Evolutionary conservation across 2,113 vertebrate genomes (phyloP), one percentile per base, ranked within the genome.

Genomic region (Apodemus speciosus): DNA sequence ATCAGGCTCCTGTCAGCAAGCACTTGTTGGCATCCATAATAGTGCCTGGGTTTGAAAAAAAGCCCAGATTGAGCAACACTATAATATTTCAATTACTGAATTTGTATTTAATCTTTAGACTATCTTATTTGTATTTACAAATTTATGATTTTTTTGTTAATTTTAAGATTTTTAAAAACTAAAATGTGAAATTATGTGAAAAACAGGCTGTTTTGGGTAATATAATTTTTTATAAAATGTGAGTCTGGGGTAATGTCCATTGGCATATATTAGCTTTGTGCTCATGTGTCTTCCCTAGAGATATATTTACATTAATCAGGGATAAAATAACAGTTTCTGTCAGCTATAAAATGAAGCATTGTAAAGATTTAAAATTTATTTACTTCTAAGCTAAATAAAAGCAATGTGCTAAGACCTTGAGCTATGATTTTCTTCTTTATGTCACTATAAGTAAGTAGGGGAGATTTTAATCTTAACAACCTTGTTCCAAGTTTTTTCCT

Each of bases 81-180:
- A 14, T 30, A 75, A 30, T 8, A 4, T 46, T 32, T 20, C 6
- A 4, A n/a, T 60, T 7, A 38, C 38, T 10, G 0, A 0, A 49
- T 43, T 88, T 58, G 9, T 40, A 56, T 40, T 72, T 87, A 43
- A 30, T 60, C 13, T 60, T 88, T 21, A 43, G 2, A 73, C 13
- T 73, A 23, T 35, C 8, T 60, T 15, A 23, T 32, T 85, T 32
- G 30, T 49, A 64, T 49, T 49, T 16, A 66, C 9, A 85, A 49
- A 85, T 64, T 43, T 15, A 84, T 30, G 23, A 49, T 6, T 20
- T 46, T 84, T 46, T 46, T 64, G 58, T 43, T 40, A 80, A 58
- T 25, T 27, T 80, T 25, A 38, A 9, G 2, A 23, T 38, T 88
- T 71, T 66, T 32, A 66, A 32, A 0, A 64, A 66, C 6, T 32